These are phyloP conservation scores for Oncorhynchus kisutch DNA, from an alignment of 2,113 vertebrate species.

Conservation along the genomic window DNA sequence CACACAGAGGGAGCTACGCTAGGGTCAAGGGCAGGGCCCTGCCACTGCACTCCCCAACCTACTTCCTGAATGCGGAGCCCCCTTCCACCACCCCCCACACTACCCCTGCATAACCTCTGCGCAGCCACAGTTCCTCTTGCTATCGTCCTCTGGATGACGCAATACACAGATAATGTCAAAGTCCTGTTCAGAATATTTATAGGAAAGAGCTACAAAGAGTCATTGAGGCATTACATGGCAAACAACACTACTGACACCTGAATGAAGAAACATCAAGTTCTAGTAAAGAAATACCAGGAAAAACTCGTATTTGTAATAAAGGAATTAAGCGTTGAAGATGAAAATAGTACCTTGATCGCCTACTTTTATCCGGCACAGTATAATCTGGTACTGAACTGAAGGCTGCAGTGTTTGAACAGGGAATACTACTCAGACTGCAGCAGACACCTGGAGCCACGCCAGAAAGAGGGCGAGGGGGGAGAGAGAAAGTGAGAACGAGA, in stretches of 20 bases:
- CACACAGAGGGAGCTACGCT: not conserved
- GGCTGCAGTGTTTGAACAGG: constrained; percentile 63
- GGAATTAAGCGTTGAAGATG: constrained; percentile 1
- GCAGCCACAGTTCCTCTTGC: constrained; percentile 23
- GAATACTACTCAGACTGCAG: constrained; percentile 60
- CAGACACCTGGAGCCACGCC: constrained; percentile 66
- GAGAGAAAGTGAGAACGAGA: no score
- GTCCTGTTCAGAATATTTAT: constrained; percentile 10
- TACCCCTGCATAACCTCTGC: constrained; percentile 29
- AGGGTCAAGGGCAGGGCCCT: constrained; percentile 52
- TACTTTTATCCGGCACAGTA: constrained; percentile 43
- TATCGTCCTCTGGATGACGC: constrained; percentile 8
- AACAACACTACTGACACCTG: constrained; percentile 34
- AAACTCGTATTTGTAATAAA: not conserved
- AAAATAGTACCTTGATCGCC: constrained; percentile 35
- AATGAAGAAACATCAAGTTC: not conserved
- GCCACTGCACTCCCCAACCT: not conserved
- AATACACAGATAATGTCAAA: not conserved
- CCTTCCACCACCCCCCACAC: constrained; percentile 6
- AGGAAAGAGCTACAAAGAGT: not conserved
- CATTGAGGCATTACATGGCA: not conserved
- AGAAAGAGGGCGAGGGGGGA: constrained; percentile 6
- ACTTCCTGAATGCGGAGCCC: constrained; percentile 36
- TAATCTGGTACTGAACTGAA: constrained; percentile 53
- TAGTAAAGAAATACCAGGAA: not conserved